Conservation (phyloP, 2,113 vertebrate genomes). For the Trematocara nigrifrons region DNA sequence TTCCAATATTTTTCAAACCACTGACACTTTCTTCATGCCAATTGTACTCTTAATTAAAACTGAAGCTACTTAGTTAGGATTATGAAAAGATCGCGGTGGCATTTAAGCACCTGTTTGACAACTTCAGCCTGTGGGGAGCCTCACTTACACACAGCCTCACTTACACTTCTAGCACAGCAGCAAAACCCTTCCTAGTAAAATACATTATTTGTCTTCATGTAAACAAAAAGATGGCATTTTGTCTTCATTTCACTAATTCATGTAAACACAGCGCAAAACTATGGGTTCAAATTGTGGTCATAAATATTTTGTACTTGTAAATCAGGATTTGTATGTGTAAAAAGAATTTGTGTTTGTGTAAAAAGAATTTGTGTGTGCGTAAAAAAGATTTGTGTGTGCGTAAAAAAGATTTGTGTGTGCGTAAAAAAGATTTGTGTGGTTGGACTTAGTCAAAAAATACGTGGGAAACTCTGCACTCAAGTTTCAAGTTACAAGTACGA, state of each 20-base stretch:
- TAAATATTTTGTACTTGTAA: too few species aligned
- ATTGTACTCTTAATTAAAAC: not conserved
- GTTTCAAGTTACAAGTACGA: too few species aligned
- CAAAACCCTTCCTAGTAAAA: not conserved
- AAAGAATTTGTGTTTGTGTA: too few species aligned
- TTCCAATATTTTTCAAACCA: not conserved
- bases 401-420: too few species aligned
- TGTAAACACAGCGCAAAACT: not conserved
- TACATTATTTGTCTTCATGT: not conserved
- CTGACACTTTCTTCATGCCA: not conserved
- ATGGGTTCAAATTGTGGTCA: too few species aligned
- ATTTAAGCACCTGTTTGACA: not conserved
- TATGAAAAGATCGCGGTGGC: accelerated
- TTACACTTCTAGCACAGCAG: not conserved
- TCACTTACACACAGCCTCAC: not conserved
- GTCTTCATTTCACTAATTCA: not conserved
- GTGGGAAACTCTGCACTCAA: too few species aligned
- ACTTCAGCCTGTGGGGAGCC: not conserved
- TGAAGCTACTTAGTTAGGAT: not conserved
- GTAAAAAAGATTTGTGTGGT: too few species aligned
- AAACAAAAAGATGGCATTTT: not conserved
- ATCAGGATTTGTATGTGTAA: too few species aligned
- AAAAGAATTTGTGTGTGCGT: too few species aligned
- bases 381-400: too few species aligned
- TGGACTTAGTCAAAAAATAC: too few species aligned